A percentile compares a stretch with the other conserved stretches of the same genome.
These are phyloP conservation scores for Paralvinella palmiformis DNA, from an alignment of 1,140 invertebrate species.

Conservation along the genomic window DNA sequence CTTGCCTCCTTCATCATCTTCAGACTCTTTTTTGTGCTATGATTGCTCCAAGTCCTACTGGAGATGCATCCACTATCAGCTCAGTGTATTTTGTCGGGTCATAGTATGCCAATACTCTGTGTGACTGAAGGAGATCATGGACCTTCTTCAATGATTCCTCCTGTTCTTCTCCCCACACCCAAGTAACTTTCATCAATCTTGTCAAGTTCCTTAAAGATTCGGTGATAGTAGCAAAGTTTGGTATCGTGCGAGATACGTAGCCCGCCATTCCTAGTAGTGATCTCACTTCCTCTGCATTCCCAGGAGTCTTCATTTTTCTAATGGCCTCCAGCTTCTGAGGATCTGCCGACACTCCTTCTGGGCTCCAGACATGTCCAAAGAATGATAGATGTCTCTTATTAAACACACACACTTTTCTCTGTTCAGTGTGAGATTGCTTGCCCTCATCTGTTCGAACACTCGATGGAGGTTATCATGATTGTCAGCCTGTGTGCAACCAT, in stretches of 20 bases:
- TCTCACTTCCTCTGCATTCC: constrained; percentile 3
- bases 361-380: constrained; percentile 6
- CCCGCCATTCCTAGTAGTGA: too few species aligned
- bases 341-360: too few species aligned
- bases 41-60: constrained; percentile 5
- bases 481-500: too few species aligned
- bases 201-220: constrained; percentile 7
- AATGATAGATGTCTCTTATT: neutral
- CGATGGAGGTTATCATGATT: too few species aligned
- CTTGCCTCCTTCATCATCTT: neutral
- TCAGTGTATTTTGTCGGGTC: constrained; percentile 1
- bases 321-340: neutral
- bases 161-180: constrained; percentile 15
- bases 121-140: too few species aligned
- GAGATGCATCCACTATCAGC: constrained; percentile 7
- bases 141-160: constrained; percentile 15
- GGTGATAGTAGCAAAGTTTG: too few species aligned
- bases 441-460: neutral
- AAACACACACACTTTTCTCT: too few species aligned
- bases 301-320: neutral
- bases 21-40: neutral
- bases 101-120: neutral
- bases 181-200: neutral
- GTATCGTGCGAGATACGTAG: too few species aligned
- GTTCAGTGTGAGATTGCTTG: constrained; percentile 3